Evolutionary conservation across 2,888 invertebrate species (phyloP), one percentile per base, ranked within the genome.

Genomic region (Lasioglossum oenotherae): DNA sequence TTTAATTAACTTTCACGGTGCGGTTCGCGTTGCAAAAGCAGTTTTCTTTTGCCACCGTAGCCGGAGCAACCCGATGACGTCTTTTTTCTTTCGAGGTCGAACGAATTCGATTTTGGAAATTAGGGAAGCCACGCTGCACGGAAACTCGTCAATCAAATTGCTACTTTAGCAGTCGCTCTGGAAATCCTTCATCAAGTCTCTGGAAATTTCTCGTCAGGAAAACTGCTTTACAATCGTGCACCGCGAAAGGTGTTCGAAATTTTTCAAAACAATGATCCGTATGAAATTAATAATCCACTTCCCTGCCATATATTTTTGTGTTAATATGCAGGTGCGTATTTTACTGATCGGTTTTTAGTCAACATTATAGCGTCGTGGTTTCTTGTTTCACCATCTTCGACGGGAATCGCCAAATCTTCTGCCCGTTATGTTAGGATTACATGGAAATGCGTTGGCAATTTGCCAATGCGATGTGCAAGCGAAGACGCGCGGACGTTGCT

Each of bases 361-460:
- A 69, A 74, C 71, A 46, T 83, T 74, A 85, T 83, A 71, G 31
- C 31, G 1, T 74, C 69, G 77, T 46, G 49, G 64, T 71, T 80
- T 31, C 31, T 78, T 69, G 69, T 73, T 77, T 60, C 19, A 44
- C 57, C 60, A n/a, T 78, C 41, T 74, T 64, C 27, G 16, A 41
- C 31, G 44, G 14, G 31, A 38, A 83, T 82, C 53, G 46, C 69
- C 38, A 46, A 78, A 81, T 84, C 85, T 83, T 80, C 78, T 16
- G 75, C 60, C 38, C 76, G 57, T 80, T 81, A 76, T 72, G n/a
- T 38, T 60, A 53, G 81, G 44, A 84, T 82, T 88, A 78, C 72
- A 76, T 75, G 80, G 78, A 83, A 85, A 78, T 79, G 77, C 35
- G 49, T 82, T 84, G 81, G 88, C 82, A 75, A 81, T 82, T 85